A percentile compares a stretch with the other conserved stretches of the same genome.
phyloP scores from a whole-genome alignment of 2,888 invertebrate genomes.

The Archaeoteleia sp. region DNA sequence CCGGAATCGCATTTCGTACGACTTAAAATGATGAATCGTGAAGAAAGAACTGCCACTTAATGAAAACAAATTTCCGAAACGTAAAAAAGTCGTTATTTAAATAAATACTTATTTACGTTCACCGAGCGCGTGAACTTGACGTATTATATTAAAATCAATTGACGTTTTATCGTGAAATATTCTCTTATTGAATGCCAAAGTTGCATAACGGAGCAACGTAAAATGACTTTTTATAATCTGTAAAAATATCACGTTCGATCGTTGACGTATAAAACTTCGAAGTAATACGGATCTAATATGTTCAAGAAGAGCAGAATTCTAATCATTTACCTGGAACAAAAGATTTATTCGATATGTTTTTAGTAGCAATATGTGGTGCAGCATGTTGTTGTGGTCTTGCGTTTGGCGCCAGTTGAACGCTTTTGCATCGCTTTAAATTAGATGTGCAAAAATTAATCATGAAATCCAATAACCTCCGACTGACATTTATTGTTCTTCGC shows the following conservation, averaged over 20 bases:
- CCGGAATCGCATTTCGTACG: slow-evolving; percentile 26
- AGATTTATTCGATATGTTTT: slow-evolving; percentile 7
- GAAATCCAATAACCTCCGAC: too few species aligned
- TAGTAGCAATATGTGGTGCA: too few species aligned
- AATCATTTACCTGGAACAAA: slow-evolving; percentile 2
- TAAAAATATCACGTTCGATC: slow-evolving; percentile 38
- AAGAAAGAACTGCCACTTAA: slow-evolving; percentile 22
- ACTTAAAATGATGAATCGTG: slow-evolving; percentile 25
- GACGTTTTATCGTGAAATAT: slow-evolving; percentile 9
- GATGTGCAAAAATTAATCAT: too few species aligned
- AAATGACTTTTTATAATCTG: slow-evolving; percentile 7
- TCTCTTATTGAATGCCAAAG: slow-evolving; percentile 33
- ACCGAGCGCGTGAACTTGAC: background rate
- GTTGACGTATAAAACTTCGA: slow-evolving; percentile 21
- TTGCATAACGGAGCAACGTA: slow-evolving; percentile 26
- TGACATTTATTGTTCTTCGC: too few species aligned
- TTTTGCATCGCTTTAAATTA: too few species aligned
- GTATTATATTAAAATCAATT: slow-evolving; percentile 14
- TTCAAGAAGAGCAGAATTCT: slow-evolving; percentile 19
- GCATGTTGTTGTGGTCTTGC: too few species aligned
- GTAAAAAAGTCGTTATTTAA: background rate
- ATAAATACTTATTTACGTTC: slow-evolving; percentile 12
- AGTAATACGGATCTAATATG: slow-evolving; percentile 17
- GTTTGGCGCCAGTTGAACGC: too few species aligned
- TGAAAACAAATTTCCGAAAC: slow-evolving; percentile 27